Conservation (phyloP, 2,888 invertebrate genomes). For the Venustoraphidia nigricollis region DNA sequence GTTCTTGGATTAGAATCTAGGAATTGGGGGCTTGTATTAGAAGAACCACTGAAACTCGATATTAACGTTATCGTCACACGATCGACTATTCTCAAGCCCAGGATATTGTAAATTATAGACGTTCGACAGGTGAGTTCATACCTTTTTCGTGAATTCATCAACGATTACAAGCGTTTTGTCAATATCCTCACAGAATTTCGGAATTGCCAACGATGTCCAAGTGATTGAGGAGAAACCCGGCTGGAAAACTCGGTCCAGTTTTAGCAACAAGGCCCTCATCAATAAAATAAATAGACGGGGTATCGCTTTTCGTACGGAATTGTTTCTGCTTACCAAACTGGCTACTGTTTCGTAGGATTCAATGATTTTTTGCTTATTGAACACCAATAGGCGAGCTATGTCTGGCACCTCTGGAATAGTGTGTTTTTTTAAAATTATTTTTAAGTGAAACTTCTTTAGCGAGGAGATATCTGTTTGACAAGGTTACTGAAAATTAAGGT, state of each 20-base stretch:
- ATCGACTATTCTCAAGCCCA: no score
- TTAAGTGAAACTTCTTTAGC: no score
- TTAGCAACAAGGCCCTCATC: conserved; percentile 48
- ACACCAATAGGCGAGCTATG: conserved; percentile 56
- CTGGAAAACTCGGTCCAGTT: conserved; percentile 53
- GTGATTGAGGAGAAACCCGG: conserved; percentile 63
- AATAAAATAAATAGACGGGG: conserved; percentile 54
- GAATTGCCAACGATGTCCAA: conserved; percentile 67
- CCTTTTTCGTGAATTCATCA: conserved; percentile 49
- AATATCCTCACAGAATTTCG: conserved; percentile 42
- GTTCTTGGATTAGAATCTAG: no score
- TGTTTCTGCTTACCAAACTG: conserved; percentile 43
- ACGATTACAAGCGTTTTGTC: conserved; percentile 40
- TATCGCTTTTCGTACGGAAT: conserved; percentile 40
- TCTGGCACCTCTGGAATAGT: conserved; percentile 50
- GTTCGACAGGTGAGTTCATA: conserved; percentile 13
- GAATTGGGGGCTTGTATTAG: no score
- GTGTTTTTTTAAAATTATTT: no score
- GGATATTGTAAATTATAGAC: no score
- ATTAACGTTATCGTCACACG: no score
- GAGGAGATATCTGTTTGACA: no score
- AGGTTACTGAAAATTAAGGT: no score
- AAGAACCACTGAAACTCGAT: no score
- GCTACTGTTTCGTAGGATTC: conserved; percentile 44
- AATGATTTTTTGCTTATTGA: conserved; percentile 53